Base-by-base conservation (phyloP, 2,888 invertebrate genomes). In the Pinctada fucata region DNA sequence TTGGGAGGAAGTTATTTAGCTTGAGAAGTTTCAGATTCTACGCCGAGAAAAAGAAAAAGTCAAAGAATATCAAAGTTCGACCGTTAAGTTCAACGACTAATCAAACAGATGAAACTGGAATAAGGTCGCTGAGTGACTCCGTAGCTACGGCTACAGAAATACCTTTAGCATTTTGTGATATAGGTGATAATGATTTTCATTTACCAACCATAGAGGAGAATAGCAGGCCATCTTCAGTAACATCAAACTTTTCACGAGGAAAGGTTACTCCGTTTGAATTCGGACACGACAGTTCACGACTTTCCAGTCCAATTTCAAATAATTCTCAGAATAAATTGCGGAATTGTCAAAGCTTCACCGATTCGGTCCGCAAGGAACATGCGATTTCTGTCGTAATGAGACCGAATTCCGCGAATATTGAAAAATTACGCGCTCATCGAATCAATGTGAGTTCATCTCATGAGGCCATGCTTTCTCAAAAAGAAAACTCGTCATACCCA, bases 21-120 rank as follows among this genome's bases (percentile, higher is more conserved):
- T 80, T 83, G 69, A 80, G 83, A 66, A 82, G 80, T 50, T 82
- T 82, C 63, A 52, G 75, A 49, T 80, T 80, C 49, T 80, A 80
- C 68, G 75, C 78, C 4, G 48, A 50, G 51, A 74, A 65, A 74
- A 74, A 31, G 50, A n/a, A 5, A 3, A 49, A 50, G 3, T 31
- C 48, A 8, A 3, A 45, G 13, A 64, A 6, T 48, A 49, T 13
- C 58, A 58, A 58, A 58, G 8, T 13, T 58, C 58, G 74, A 74
- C 74, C 74, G 10, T n/a, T 31, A n/a, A 74, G 74, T n/a, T 31
- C 66, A 5, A 64, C 64, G 16, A 74, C 74, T 4, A 58, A 74
- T 8, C 51, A 8, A 16, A 74, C 74, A 6, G 74, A 74, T 10
- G 74, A 74, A 49, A 74, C 74, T 8, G 74, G 66, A 31, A 49